Base-by-base conservation (phyloP, 2,888 invertebrate genomes). In the Drosophila cracens region DNA sequence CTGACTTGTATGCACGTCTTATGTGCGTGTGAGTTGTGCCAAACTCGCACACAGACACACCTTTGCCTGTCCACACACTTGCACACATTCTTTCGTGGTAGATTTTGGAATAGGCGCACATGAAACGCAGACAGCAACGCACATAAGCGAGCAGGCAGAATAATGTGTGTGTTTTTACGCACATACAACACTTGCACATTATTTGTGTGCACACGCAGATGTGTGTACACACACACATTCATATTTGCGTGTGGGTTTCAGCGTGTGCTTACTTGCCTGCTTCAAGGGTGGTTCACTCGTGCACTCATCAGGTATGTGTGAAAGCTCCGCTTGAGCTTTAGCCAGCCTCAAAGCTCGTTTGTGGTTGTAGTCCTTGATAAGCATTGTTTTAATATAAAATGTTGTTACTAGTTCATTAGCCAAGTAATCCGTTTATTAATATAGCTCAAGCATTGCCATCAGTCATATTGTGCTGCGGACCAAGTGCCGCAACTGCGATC, bases 61-160 rank as follows among this genome's bases (percentile, higher is more conserved):
- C 67, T 54, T 43, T 33, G 31, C 65, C 49, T 68, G 65, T 81
- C 83, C 87, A 81, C 76, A 89, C 80, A 89, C 69, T 88, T 85
- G 83, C 90, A 90, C 91, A 91, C 87, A 90, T 91, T 90, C 88
- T 91, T 85, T 88, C 81, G 76, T 91, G 81, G 92, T 92, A 86
- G 87, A 92, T 75, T 89, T 81, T 77, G 34, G 72, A 92, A 67
- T 77, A 86, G 92, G 91, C 79, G 70, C 78, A 18, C 92, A 92
- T 78, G 40, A 83, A 40, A 64, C 40, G 1, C 36, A 63, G 82
- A 53, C 53, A 70, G 75, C 34, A 5, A 25, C 13, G 6, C 58
- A 73, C 46, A 48, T 58, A 54, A 40, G 52, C 21, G 38, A 43
- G 21, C 51, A 58, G 27, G 2, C 38, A 53, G 62, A 56, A 61